Evolutionary conservation across 2,888 invertebrate species (phyloP).

Genomic region (Melieria omissa): DNA sequence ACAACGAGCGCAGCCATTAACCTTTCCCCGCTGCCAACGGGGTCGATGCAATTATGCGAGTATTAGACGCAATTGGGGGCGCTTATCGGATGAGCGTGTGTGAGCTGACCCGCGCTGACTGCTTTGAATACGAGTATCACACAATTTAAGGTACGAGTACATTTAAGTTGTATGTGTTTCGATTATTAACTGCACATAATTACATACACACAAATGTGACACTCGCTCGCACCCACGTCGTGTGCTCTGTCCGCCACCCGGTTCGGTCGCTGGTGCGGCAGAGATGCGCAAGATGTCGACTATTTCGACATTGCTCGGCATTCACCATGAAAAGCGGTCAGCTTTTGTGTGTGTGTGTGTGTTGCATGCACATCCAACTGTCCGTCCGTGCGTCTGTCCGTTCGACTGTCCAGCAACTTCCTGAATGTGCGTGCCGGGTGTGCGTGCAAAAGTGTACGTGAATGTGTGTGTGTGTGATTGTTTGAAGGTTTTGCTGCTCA

Average conservation of each 20-base stretch:
- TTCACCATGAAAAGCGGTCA: no score
- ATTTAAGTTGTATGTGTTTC: slow-evolving; percentile 32
- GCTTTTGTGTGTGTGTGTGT: no score
- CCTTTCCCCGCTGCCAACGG: slow-evolving; percentile 3
- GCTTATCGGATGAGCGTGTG: neutral
- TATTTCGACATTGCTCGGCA: no score
- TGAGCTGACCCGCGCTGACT: slow-evolving; percentile 8
- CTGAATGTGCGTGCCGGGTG: neutral
- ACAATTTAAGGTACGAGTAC: slow-evolving; percentile 17
- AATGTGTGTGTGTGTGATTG: neutral
- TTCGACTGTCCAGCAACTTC: slow-evolving; percentile 1
- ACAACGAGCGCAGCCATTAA: slow-evolving; percentile 20
- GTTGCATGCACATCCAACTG: neutral
- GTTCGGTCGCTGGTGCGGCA: neutral
- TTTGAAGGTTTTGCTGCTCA: no score
- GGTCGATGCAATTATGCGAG: no score
- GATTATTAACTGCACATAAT: slow-evolving; percentile 34
- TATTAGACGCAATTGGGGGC: no score
- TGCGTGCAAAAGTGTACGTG: neutral
- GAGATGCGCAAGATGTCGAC: slow-evolving; percentile 14
- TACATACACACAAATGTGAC: slow-evolving; percentile 24
- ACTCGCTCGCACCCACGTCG: neutral
- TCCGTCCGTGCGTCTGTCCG: slow-evolving; percentile 10
- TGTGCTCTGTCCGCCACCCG: neutral
- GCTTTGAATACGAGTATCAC: slow-evolving; percentile 15